Conservation (phyloP, 2,113 vertebrate species). For the Todiramphus saurophagus region DNA sequence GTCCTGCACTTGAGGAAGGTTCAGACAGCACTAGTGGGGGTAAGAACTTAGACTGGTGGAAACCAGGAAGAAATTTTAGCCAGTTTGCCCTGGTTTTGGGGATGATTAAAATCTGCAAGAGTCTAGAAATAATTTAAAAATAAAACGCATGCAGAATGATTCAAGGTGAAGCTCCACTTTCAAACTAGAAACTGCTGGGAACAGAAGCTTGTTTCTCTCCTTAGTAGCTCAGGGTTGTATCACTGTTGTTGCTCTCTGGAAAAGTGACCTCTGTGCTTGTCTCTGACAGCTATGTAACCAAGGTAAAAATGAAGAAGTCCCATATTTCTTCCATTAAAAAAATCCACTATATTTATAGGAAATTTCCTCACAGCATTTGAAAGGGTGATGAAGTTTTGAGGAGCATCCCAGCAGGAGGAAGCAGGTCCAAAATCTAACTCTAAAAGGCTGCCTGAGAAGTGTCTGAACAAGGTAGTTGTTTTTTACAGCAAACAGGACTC, state of each 20-base stretch:
- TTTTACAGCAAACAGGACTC: not conserved
- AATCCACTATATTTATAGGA: not conserved
- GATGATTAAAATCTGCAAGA: not conserved
- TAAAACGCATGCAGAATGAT: not conserved
- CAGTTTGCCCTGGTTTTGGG: not conserved
- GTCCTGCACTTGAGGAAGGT: not conserved
- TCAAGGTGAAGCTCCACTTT: not conserved
- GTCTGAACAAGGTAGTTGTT: not conserved
- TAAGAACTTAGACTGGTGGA: not conserved
- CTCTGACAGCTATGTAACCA: not conserved
- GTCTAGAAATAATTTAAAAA: not conserved
- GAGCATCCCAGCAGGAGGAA: not conserved
- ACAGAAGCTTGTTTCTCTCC: not conserved
- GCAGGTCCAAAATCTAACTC: not conserved
- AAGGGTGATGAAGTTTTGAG: not conserved
- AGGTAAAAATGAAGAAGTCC: not conserved
- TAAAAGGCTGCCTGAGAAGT: not conserved
- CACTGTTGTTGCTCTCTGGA: not conserved
- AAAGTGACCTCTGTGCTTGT: not conserved
- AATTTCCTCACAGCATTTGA: not conserved
- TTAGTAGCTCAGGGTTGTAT: not conserved
- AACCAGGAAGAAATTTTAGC: not conserved
- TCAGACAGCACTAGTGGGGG: not conserved
- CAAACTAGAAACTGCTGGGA: not conserved
- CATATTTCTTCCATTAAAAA: not conserved